Percentiles rank a stretch among this genome's conserved stretches.
These are phyloP conservation scores for Capromys pilorides DNA, from an alignment of 2,797 vertebrate species.

Conservation along the genomic window DNA sequence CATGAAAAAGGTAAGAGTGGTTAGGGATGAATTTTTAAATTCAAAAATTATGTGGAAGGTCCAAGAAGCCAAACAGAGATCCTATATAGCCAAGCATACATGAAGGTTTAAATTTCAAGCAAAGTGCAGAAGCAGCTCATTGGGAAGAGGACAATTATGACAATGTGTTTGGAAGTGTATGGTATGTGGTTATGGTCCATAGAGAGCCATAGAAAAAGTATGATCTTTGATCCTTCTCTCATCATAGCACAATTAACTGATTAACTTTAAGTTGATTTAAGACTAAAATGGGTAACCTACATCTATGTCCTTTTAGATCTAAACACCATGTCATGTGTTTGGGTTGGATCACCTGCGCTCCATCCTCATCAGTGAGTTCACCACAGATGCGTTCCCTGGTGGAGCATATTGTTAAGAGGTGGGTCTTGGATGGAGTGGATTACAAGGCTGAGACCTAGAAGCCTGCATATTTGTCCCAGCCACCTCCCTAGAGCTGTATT, in stretches of 20 bases:
- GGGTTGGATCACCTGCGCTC: no score
- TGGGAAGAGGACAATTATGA: not conserved
- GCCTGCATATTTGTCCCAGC: not conserved
- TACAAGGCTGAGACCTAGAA: not conserved
- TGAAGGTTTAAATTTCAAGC: not conserved
- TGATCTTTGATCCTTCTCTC: not conserved
- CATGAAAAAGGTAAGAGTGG: not conserved
- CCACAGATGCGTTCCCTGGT: no score
- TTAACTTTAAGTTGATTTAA: no score
- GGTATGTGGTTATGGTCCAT: not conserved
- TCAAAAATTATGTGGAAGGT: no score
- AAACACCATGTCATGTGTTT: no score
- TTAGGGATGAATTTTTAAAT: not conserved
- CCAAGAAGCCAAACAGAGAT: no score
- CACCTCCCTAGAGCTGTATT: not conserved
- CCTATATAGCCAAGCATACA: no score
- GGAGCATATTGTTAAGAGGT: not conserved
- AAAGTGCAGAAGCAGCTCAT: not conserved
- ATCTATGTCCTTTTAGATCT: no score
- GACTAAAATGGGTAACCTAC: no score
- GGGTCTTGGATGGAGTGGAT: not conserved
- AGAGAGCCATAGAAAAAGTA: not conserved
- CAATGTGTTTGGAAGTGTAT: not conserved
- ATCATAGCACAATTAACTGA: no score
- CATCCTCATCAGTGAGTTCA: no score